Conservation (phyloP, 1,140 invertebrate genomes). For the Saxidomus purpurata region DNA sequence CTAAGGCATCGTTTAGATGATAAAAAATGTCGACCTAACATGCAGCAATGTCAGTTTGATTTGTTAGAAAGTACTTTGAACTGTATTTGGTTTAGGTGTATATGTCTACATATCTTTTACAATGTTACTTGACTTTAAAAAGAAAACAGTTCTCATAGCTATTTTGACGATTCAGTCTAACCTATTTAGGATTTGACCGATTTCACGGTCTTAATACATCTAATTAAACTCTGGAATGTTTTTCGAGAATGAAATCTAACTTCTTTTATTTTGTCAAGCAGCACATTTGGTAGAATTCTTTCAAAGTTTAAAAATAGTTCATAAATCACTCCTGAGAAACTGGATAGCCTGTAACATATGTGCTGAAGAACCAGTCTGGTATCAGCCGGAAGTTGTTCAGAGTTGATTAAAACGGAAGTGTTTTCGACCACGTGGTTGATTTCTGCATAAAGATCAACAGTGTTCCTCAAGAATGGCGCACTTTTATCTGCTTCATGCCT, state of each 20-base stretch:
- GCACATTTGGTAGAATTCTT: neutral
- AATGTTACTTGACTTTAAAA: no score
- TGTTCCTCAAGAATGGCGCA: slow-evolving; percentile 35
- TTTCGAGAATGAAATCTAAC: slow-evolving; percentile 27
- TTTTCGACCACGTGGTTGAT: slow-evolving; percentile 69
- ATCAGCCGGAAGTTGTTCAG: neutral
- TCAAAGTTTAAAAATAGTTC: neutral
- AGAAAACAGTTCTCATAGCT: no score
- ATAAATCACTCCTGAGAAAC: slow-evolving; percentile 24
- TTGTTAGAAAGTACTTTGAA: no score
- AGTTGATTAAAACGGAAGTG: slow-evolving; percentile 55
- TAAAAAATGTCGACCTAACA: no score
- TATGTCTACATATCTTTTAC: no score
- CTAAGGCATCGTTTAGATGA: no score
- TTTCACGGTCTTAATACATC: slow-evolving; percentile 33
- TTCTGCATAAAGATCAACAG: slow-evolving; percentile 66
- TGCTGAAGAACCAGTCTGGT: neutral
- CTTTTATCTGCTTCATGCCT: slow-evolving; percentile 15
- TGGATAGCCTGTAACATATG: slow-evolving; percentile 25
- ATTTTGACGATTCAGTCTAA: neutral
- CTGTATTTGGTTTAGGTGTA: no score
- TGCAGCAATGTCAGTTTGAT: no score
- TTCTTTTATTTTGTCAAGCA: slow-evolving; percentile 27
- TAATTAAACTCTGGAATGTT: slow-evolving; percentile 24
- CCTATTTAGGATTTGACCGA: neutral